Percentiles rank a stretch among this genome's conserved stretches.
Conservation (phyloP, 2,888 invertebrate species). For the Chaitophorus viminalis region DNA sequence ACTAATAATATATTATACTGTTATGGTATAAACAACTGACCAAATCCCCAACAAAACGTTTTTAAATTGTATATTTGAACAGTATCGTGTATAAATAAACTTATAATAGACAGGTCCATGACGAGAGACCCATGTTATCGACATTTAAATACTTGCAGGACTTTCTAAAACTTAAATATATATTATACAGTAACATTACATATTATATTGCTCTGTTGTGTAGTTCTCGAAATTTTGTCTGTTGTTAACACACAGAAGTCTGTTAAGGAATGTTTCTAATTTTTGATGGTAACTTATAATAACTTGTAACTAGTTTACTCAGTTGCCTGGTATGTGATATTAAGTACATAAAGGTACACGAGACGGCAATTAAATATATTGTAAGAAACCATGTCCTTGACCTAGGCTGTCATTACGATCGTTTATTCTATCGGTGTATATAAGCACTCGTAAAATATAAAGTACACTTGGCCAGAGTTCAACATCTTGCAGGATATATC, state of each 20-base stretch:
- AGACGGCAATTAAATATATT: neutral
- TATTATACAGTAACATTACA: no score
- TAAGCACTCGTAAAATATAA: no score
- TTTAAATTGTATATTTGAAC: neutral
- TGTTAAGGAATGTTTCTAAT: neutral
- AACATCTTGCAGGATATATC: conserved; percentile 9
- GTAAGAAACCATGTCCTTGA: conserved; percentile 40
- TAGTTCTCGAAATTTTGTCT: neutral
- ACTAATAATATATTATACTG: no score
- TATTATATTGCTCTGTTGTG: neutral
- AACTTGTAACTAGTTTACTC: neutral
- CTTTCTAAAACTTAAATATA: neutral
- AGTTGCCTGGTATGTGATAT: neutral
- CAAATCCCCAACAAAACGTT: neutral
- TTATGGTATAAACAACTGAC: neutral
- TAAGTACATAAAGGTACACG: neutral
- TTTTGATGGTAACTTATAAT: neutral
- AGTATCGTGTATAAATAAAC: no score
- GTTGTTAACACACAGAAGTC: neutral
- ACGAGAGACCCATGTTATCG: no score
- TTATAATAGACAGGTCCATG: no score
- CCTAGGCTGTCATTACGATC: conserved; percentile 40
- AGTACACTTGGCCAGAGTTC: conserved; percentile 43
- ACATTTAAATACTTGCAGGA: neutral
- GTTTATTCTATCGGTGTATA: neutral